phyloP scores from a whole-genome alignment of 2,113 vertebrate genomes.

The Empidonax alnorum region DNA sequence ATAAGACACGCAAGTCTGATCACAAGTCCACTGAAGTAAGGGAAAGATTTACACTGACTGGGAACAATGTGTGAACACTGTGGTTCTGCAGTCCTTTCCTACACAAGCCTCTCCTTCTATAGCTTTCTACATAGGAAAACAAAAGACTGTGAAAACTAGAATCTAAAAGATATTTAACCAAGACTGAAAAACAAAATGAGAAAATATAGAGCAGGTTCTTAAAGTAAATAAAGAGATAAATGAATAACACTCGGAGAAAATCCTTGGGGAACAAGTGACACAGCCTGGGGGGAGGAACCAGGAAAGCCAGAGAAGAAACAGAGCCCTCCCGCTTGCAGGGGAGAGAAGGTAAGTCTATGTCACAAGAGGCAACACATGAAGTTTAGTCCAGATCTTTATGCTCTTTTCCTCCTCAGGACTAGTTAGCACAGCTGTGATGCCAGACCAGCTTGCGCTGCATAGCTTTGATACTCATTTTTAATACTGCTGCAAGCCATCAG shows the following conservation, averaged over 20 bases:
- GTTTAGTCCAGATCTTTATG: neutral
- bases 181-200: neutral
- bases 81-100: neutral
- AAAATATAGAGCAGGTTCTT: neutral
- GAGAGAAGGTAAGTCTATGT: neutral
- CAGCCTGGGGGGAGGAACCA: neutral
- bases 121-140: neutral
- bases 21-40: fast-evolving
- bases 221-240: neutral
- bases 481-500: neutral
- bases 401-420: neutral
- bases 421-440: neutral
- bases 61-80: neutral
- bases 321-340: neutral
- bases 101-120: neutral
- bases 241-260: neutral
- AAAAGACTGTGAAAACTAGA: neutral
- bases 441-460: neutral
- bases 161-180: neutral
- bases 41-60: neutral
- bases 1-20: neutral
- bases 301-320: neutral
- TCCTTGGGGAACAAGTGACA: neutral
- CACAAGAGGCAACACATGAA: neutral
- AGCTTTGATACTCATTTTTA: neutral